Evolutionary conservation across 2,113 vertebrate species (phyloP).

Genomic region (Crotalus viridis): DNA sequence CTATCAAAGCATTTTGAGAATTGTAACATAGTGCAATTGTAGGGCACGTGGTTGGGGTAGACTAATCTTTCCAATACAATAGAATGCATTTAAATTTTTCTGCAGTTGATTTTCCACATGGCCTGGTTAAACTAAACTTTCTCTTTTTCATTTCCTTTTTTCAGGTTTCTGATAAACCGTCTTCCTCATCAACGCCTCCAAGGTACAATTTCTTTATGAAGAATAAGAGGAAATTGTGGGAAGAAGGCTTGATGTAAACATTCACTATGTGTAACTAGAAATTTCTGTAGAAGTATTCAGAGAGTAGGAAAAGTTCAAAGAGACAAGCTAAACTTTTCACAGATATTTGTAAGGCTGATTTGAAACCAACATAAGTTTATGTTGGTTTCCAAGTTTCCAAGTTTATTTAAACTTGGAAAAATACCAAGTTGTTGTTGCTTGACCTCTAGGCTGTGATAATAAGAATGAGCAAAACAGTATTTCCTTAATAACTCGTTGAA

Average conservation of each 20-base stretch:
- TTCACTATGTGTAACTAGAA: background rate
- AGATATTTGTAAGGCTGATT: background rate
- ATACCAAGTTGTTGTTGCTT: background rate
- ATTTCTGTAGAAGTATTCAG: background rate
- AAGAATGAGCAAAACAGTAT: background rate
- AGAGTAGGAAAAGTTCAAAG: background rate
- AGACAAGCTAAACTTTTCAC: background rate
- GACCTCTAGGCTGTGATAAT: background rate
- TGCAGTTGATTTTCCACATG: background rate
- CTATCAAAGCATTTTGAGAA: background rate
- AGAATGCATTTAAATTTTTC: constrained; percentile 39
- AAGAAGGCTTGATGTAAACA: background rate
- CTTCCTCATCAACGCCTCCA: constrained; percentile 67
- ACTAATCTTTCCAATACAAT: constrained; percentile 28
- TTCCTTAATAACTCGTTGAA: background rate
- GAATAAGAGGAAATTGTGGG: constrained; percentile 3
- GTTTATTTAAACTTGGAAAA: background rate
- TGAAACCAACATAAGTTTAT: background rate
- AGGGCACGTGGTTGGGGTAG: background rate
- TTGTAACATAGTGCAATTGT: background rate
- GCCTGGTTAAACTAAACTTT: constrained; percentile 60
- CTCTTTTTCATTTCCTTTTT: constrained; percentile 52
- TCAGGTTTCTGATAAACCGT: constrained; percentile 72
- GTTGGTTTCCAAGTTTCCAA: too few species aligned
- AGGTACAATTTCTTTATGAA: constrained; percentile 70